Evolutionary conservation across 2,888 invertebrate genomes (phyloP).

Genomic region (Xestoiulus laeticollis): DNA sequence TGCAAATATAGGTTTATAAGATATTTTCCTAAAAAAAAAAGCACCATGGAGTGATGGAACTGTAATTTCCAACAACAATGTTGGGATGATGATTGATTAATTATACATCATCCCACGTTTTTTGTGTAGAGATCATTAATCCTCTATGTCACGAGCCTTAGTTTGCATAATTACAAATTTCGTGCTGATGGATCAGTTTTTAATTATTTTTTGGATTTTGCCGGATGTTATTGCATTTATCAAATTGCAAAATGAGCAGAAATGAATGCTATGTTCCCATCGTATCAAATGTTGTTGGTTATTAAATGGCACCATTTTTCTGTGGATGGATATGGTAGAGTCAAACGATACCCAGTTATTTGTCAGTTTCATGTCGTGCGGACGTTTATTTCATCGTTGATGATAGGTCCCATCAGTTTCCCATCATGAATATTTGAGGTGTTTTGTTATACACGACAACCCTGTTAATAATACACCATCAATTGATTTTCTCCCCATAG

Average conservation of each 20-base stretch:
- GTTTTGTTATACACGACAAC: background rate
- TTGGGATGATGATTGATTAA: background rate
- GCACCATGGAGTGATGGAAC: background rate
- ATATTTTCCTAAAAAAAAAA: background rate
- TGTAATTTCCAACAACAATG: background rate
- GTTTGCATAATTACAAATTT: background rate
- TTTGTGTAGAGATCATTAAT: background rate
- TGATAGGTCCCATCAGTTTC: background rate
- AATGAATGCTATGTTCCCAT: background rate
- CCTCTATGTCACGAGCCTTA: background rate
- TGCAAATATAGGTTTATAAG: background rate
- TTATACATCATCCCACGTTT: background rate
- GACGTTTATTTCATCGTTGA: background rate
- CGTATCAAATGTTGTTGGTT: background rate
- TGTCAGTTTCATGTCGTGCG: background rate
- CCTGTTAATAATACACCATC: background rate
- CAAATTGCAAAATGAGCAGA: background rate
- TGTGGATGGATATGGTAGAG: background rate
- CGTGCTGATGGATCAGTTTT: background rate
- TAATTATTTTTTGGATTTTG: background rate
- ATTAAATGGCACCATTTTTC: background rate
- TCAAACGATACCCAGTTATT: background rate
- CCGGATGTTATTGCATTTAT: background rate
- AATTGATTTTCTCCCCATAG: background rate
- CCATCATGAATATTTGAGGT: background rate